These are phyloP conservation scores for Lordiphosa collinella DNA, from an alignment of 1,140 invertebrate species.

Conservation along the genomic window DNA sequence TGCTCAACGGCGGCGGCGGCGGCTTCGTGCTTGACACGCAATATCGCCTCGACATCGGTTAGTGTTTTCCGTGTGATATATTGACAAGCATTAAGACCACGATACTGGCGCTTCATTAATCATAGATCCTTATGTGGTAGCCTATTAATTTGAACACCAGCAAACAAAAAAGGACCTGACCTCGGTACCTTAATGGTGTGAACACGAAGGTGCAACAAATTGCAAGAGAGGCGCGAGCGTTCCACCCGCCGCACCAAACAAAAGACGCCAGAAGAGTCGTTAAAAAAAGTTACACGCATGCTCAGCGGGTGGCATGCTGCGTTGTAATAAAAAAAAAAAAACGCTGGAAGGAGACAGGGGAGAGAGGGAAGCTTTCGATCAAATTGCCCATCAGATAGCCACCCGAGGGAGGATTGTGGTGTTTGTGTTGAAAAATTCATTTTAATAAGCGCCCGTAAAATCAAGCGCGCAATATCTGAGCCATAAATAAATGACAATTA, in stretches of 20 bases:
- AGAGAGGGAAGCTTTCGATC: constrained; percentile 67
- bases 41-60: constrained; percentile 39
- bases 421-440: constrained; percentile 72
- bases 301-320: constrained; percentile 63
- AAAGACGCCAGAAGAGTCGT: constrained; percentile 22
- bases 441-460: constrained; percentile 77
- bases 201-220: constrained; percentile 63
- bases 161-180: constrained; percentile 41
- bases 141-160: constrained; percentile 55
- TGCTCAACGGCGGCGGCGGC: neutral
- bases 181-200: constrained; percentile 63
- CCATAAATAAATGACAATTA: constrained; percentile 78
- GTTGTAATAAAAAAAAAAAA: constrained; percentile 73
- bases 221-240: constrained; percentile 20
- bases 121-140: constrained; percentile 56
- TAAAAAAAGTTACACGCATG: constrained; percentile 63
- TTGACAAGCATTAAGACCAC: constrained; percentile 64
- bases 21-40: constrained; percentile 33
- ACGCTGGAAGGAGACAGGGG: constrained; percentile 7
- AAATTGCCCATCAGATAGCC: constrained; percentile 57
- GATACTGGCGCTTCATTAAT: constrained; percentile 64
- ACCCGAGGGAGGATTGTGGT: neutral
- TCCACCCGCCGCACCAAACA: constrained; percentile 42
- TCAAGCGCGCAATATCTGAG: constrained; percentile 59
- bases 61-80: constrained; percentile 61